Evolutionary conservation across 2,888 invertebrate genomes (phyloP).

Genomic region (Drosophila rubida): DNA sequence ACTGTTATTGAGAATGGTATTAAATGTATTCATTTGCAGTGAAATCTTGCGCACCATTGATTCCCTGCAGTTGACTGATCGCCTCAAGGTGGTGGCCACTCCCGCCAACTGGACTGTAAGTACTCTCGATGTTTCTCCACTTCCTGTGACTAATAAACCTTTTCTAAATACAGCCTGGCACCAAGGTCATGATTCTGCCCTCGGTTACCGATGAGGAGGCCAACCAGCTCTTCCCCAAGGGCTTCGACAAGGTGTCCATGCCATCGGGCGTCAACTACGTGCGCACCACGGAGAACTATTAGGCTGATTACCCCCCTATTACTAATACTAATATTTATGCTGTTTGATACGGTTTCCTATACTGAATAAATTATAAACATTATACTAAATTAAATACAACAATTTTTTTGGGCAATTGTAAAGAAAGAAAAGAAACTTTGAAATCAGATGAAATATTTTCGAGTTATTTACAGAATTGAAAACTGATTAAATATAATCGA

Average conservation of each 20-base stretch:
- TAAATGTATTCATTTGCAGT: constrained; percentile 84
- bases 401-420: no score
- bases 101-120: constrained; percentile 94
- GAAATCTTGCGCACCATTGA: constrained; percentile 94
- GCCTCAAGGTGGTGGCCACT: constrained; percentile 90
- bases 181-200: constrained; percentile 93
- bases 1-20: neutral
- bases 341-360: neutral
- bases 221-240: constrained; percentile 88
- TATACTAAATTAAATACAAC: neutral
- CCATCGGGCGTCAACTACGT: constrained; percentile 92
- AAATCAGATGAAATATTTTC: no score
- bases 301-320: constrained; percentile 45
- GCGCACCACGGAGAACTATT: constrained; percentile 89
- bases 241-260: constrained; percentile 88
- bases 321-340: neutral
- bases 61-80: constrained; percentile 91
- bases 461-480: no score
- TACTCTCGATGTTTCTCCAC: constrained; percentile 33
- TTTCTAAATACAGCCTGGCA: constrained; percentile 86
- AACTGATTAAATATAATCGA: no score
- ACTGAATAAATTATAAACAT: constrained; percentile 1
- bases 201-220: constrained; percentile 88
- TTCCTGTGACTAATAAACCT: neutral
- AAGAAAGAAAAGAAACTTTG: no score